Base-by-base conservation (phyloP, 2,888 invertebrate species). In the Aleiodes testaceus region DNA sequence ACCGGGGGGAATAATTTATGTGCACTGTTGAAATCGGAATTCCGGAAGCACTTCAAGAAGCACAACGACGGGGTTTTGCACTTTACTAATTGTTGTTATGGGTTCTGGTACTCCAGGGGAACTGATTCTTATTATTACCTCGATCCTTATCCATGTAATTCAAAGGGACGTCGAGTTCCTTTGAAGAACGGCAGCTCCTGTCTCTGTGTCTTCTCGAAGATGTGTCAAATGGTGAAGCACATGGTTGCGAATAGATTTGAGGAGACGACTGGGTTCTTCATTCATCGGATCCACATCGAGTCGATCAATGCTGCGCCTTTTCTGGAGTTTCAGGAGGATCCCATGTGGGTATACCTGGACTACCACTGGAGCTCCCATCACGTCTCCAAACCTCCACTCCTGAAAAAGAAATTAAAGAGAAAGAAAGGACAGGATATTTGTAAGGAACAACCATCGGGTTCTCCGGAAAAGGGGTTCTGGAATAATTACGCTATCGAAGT, bases 261-360 rank as follows among this genome's bases (percentile, higher is more conserved):
- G 42, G 77, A 80, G 0, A 83, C 83, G 0, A 84, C 84, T 0
- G 87, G 87, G n/a, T 87, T 87, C 64, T 87, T 82, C 53, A 78
- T 87, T 36, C 87, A 87, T 55, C 76, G 79, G 1, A 53, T 87
- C 3, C 84, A 87, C 73, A 80, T 87, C 0, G 84, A 84, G 61
- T 81, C 85, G 2, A 83, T 82, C 22, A 80, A 84, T 45, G 78
- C 78, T 1, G 75, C 77, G 0, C 55, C 80, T 0, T 79, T 67
- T 49, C 73, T 72, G 2, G 76, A 78, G 1, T 83, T 83, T 22
- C 74, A 80, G 5, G 87, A 87, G 66, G 87, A 87, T 70, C 83
- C 86, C 0, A 83, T 87, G 76, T 87, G 87, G 87, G 72, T 82
- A 3, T 87, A 87, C 55, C 66, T 87, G 3, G 87, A 87, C 50